Evolutionary conservation across 2,113 vertebrate species (phyloP), one percentile per base, ranked within the genome.

Genomic region (Pseudorectes ferrugineus): DNA sequence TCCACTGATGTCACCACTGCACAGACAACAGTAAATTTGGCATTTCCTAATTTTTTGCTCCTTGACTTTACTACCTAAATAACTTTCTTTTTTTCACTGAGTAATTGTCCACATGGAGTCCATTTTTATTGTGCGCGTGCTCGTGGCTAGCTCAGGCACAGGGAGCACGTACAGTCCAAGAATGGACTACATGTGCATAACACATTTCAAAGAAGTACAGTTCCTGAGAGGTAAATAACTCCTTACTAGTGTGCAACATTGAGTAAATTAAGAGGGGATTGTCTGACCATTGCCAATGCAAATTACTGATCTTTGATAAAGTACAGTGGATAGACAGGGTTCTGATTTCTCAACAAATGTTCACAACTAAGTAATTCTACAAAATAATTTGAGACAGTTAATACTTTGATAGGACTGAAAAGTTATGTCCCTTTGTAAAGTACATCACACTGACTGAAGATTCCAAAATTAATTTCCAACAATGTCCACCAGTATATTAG

Each of bases 191-290:
- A 95, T 92, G 81, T 97, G 94, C 74, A 35, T 35, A 95, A 74
- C 95, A 95, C 87, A 95, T 96, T 95, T 93, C 85, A 89, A 91
- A 93, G 54, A 58, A 72, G 19, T 48, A 73, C n/a, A 36, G 68
- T 22, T 93, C 25, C 70, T 91, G 51, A 81, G 76, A 95, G 91
- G 95, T 94, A 82, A 92, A 85, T 36, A 91, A 61, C 58, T 86
- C 58, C 58, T 72, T 68, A 13, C 31, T 57, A 72, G 46, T 18
- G 21, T 25, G 46, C 25, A 54, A 9, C 10, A 24, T 7, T 73
- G 35, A 54, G 71, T 87, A 84, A 61, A 87, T 57, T 51, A 59
- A 65, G 54, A 63, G 52, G 23, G 68, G 18, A 5, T 54, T 66
- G 16, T 36, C 54, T 75, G 36, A 52, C 19, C 19, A 4, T 24